A percentile compares a stretch with the other conserved stretches of the same genome.
Evolutionary conservation across 92 coral and sea anemone genomes (phyloP).

Genomic region (Phenganax stokvisi): DNA sequence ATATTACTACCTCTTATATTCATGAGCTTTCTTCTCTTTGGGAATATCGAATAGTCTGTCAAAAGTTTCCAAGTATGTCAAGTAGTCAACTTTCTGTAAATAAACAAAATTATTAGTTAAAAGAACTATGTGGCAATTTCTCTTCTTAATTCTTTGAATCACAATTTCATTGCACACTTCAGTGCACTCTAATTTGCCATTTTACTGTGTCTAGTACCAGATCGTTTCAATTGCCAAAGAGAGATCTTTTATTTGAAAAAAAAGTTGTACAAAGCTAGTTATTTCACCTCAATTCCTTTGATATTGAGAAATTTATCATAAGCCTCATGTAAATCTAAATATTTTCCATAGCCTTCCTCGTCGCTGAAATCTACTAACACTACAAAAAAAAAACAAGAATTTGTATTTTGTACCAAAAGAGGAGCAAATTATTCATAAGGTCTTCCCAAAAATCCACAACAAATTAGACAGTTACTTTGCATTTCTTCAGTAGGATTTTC

Average conservation of each 20-base stretch:
- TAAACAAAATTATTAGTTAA: background rate
- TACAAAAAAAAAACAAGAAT: slow-evolving; percentile 8
- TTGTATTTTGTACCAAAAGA: background rate
- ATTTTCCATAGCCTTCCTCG: slow-evolving; percentile 99
- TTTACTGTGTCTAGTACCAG: too few species aligned
- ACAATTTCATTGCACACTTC: too few species aligned
- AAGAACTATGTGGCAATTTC: background rate
- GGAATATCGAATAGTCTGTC: slow-evolving; percentile 94
- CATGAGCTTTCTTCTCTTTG: slow-evolving; percentile 92
- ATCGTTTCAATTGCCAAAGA: too few species aligned
- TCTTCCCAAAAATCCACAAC: too few species aligned
- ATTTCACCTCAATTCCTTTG: slow-evolving; percentile 82
- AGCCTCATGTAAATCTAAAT: slow-evolving; percentile 88
- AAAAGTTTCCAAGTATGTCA: slow-evolving; percentile 84
- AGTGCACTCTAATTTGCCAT: too few species aligned
- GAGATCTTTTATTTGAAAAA: too few species aligned
- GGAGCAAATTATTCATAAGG: too few species aligned
- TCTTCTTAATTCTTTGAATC: background rate
- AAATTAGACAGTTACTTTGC: slow-evolving; percentile 58
- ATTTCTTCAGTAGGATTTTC: slow-evolving; percentile 77
- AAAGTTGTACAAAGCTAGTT: too few species aligned
- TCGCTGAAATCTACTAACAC: slow-evolving; percentile 85
- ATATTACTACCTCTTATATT: slow-evolving; percentile 66
- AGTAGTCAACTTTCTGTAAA: slow-evolving; percentile 70
- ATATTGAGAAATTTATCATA: slow-evolving; percentile 86